phyloP scores from a whole-genome alignment of 2,113 vertebrate species.

The Anguilla japonica region DNA sequence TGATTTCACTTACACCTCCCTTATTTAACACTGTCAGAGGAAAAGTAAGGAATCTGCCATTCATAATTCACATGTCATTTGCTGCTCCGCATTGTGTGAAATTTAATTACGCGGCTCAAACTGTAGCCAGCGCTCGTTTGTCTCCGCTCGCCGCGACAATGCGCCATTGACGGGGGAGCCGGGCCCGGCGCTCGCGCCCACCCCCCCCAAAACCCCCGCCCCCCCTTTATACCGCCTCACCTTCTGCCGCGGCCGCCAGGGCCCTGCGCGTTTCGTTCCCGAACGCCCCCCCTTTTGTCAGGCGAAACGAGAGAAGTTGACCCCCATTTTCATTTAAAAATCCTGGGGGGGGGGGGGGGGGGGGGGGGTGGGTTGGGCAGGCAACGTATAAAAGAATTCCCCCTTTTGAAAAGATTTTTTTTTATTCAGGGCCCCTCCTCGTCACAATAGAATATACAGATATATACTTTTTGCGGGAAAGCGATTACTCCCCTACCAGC shows the following conservation, averaged over 20 bases:
- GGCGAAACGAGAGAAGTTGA: conserved; percentile 95
- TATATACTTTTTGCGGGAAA: conserved; percentile 82
- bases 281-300: conserved; percentile 85
- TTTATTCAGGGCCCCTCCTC: conserved; percentile 81
- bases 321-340: conserved; percentile 97
- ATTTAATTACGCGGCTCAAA: conserved; percentile 96
- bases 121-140: conserved; percentile 90
- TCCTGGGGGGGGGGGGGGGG: conserved; percentile 80
- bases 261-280: conserved; percentile 81
- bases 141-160: conserved; percentile 84
- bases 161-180: conserved; percentile 89
- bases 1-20: conserved; percentile 96
- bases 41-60: conserved; percentile 95
- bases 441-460: conserved; percentile 94
- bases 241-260: conserved; percentile 92
- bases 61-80: conserved; percentile 99
- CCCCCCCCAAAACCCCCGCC: conserved; percentile 67
- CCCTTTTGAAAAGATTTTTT: conserved; percentile 80
- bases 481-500: conserved; percentile 81
- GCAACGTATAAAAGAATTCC: conserved; percentile 83
- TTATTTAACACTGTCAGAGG: conserved; percentile 94
- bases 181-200: conserved; percentile 75
- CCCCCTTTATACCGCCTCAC: conserved; percentile 91
- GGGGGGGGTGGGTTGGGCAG: too few species aligned
- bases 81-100: conserved; percentile 98